These are phyloP conservation scores for Gymnocephalus cernua DNA, from an alignment of 2,113 vertebrate genomes.

Conservation along the genomic window DNA sequence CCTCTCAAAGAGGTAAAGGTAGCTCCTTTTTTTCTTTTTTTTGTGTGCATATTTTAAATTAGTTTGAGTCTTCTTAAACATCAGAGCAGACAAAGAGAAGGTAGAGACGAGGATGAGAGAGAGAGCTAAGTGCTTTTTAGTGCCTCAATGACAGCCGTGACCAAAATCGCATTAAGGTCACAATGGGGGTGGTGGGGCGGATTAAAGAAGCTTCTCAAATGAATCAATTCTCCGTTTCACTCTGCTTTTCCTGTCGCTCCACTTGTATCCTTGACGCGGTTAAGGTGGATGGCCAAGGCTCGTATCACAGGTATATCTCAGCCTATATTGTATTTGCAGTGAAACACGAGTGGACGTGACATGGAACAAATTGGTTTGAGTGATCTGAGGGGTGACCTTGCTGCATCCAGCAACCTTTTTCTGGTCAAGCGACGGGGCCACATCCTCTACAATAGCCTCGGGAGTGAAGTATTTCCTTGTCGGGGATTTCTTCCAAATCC, in stretches of 20 bases:
- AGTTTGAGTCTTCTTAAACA: background rate
- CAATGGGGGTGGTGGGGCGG: slow-evolving; percentile 65
- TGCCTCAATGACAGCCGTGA: slow-evolving; percentile 70
- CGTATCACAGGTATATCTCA: slow-evolving; percentile 5
- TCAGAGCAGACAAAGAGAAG: slow-evolving; percentile 6
- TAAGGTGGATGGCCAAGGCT: background rate
- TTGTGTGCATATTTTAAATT: background rate
- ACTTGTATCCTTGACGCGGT: background rate
- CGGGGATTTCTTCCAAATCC: slow-evolving; percentile 66
- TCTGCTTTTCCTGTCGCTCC: background rate
- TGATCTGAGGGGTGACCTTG: slow-evolving; percentile 47
- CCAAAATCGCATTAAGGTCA: slow-evolving; percentile 77
- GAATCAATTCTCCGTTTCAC: slow-evolving; percentile 68
- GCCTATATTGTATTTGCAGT: background rate
- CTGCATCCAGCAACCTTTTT: background rate
- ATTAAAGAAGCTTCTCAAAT: slow-evolving; percentile 70
- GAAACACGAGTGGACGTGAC: slow-evolving; percentile 30
- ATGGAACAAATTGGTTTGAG: slow-evolving; percentile 33
- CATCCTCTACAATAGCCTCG: slow-evolving; percentile 2
- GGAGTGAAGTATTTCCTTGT: slow-evolving; percentile 53
- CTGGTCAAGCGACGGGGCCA: slow-evolving; percentile 23
- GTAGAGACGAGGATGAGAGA: slow-evolving; percentile 35
- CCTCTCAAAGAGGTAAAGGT: background rate
- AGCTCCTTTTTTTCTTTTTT: slow-evolving; percentile 2
- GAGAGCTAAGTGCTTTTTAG: slow-evolving; percentile 70